A percentile compares a stretch with the other conserved stretches of the same genome.
These are phyloP conservation scores for Coreoperca whiteheadi DNA, from an alignment of 2,113 vertebrate species.

Conservation along the genomic window DNA sequence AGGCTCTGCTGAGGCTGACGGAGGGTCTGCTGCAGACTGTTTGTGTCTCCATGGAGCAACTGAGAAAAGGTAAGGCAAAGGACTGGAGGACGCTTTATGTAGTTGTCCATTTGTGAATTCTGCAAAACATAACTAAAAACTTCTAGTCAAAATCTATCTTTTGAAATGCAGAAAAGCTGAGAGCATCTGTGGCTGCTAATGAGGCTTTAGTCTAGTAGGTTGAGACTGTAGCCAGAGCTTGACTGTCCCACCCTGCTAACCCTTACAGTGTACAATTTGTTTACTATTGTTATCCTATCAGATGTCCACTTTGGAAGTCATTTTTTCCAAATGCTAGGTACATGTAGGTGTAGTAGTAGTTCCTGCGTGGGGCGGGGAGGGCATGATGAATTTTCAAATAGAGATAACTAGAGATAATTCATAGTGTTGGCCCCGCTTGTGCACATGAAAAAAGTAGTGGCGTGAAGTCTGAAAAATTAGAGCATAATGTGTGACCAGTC, in stretches of 20 bases:
- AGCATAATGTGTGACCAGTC: not conserved
- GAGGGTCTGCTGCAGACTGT: constrained; percentile 70
- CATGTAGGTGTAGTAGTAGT: too few relatives aligned
- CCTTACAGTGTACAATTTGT: too few relatives aligned
- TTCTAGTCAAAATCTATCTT: not conserved
- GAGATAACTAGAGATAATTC: not conserved
- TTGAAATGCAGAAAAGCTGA: not conserved
- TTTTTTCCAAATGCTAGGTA: too few relatives aligned
- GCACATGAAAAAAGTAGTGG: not conserved
- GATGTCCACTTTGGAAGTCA: too few relatives aligned
- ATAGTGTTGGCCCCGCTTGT: not conserved
- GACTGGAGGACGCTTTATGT: not conserved
- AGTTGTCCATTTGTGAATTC: not conserved
- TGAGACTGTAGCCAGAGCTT: too few relatives aligned
- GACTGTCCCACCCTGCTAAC: too few relatives aligned
- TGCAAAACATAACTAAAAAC: not conserved
- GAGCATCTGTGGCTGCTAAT: too few relatives aligned
- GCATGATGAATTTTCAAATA: not conserved
- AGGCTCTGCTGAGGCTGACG: constrained; percentile 62
- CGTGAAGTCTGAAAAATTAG: not conserved
- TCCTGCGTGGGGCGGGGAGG: too few relatives aligned
- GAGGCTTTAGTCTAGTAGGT: too few relatives aligned
- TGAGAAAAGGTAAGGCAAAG: constrained; percentile 64
- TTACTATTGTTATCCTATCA: too few relatives aligned
- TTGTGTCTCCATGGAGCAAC: constrained; percentile 69